phyloP scores from a whole-genome alignment of 2,888 invertebrate genomes.

The Phaedon cochleariae region DNA sequence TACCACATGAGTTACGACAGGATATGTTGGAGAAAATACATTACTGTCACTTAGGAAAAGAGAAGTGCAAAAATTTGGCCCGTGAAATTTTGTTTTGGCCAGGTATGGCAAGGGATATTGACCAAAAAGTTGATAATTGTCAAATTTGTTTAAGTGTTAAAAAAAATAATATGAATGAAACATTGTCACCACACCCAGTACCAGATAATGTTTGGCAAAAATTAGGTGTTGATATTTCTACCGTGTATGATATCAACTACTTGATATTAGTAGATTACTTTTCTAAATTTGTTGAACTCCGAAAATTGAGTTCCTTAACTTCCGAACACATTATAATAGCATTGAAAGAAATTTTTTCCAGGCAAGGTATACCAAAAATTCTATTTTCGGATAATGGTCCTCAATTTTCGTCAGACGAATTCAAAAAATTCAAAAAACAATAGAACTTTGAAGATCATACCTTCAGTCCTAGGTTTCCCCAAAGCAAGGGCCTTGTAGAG shows the following conservation, averaged over 20 bases:
- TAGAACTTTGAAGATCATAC: background rate
- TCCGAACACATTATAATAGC: background rate
- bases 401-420: background rate
- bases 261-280: background rate
- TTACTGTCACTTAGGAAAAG: too few relatives aligned
- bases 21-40: too few relatives aligned
- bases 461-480: background rate
- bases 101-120: too few relatives aligned
- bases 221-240: background rate
- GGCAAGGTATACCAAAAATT: slow-evolving; percentile 4
- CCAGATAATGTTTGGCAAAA: too few relatives aligned
- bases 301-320: background rate
- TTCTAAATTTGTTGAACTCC: background rate
- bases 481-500: background rate
- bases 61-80: too few relatives aligned
- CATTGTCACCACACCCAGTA: too few relatives aligned
- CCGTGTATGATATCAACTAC: background rate
- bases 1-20: too few relatives aligned
- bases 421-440: background rate
- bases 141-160: too few relatives aligned
- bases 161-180: background rate
- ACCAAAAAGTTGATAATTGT: too few relatives aligned
- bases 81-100: too few relatives aligned
- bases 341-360: background rate
- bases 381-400: slow-evolving; percentile 5